These are phyloP conservation scores for Colaptes auratus DNA, from an alignment of 2,113 vertebrate species.

Conservation along the genomic window DNA sequence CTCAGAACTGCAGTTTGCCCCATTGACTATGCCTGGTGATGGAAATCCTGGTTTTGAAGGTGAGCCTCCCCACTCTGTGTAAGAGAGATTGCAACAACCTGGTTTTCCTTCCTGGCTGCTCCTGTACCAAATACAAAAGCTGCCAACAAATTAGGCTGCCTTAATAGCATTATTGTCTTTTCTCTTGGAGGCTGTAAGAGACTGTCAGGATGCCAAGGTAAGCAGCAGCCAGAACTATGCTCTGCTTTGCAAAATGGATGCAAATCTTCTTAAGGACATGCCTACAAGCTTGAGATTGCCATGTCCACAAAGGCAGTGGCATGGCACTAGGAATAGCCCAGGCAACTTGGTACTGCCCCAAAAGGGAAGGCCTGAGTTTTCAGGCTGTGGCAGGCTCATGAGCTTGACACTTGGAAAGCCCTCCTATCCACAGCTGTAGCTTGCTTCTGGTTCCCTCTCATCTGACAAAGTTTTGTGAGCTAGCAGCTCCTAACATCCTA, in stretches of 20 bases:
- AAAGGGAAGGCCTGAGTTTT: background rate
- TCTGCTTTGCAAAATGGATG: background rate
- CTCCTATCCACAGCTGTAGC: background rate
- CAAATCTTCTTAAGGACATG: conserved; percentile 9
- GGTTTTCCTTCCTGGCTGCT: conserved; percentile 5
- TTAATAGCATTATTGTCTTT: conserved; percentile 48
- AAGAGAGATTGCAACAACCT: conserved; percentile 6
- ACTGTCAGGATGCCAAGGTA: conserved; percentile 24
- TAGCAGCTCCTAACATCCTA: background rate
- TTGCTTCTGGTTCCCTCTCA: background rate
- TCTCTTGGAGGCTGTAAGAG: background rate
- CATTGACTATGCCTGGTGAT: background rate
- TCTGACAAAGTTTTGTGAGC: background rate
- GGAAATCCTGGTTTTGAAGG: conserved; percentile 46
- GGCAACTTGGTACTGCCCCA: background rate
- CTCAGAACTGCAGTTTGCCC: background rate
- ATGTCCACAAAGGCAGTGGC: background rate
- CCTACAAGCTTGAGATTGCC: conserved; percentile 13
- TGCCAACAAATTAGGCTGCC: conserved; percentile 48
- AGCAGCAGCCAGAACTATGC: conserved; percentile 23
- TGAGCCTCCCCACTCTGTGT: background rate
- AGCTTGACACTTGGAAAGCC: background rate
- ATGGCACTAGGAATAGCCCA: background rate
- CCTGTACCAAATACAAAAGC: conserved; percentile 25
- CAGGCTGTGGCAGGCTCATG: background rate